Base-by-base conservation (phyloP, 2,797 vertebrate species). In the Platyrinchus mystaceus region DNA sequence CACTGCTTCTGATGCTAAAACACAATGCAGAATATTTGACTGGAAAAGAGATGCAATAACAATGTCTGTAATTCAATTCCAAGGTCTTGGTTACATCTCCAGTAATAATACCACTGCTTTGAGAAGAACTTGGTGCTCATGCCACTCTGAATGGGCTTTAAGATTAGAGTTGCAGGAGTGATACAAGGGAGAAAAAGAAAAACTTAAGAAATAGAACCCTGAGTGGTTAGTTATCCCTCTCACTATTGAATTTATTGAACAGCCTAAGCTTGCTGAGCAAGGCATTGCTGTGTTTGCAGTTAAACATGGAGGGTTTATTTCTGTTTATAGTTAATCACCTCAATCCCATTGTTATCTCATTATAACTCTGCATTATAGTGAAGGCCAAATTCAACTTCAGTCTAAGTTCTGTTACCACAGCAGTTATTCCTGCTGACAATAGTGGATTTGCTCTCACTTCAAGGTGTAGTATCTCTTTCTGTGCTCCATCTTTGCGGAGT, bases 241-340 rank as follows among this genome's bases (percentile, higher is more conserved):
- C 17, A 9, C 28, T 86, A 4, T 7, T 79, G 49, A 74, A 75
- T 93, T 68, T 69, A 39, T 78, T 83, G 69, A 84, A 34, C 46
- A 81, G 32, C 66, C 78, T 66, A 78, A 67, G 44, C 47, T 89
- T 85, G 36, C 69, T 81, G 69, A 86, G 79, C 52, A n/a, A 63
- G 59, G 30, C 75, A 63, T 67, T 92, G 73, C 89, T 80, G 34
- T 77, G 39, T 87, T 67, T 85, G 84, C 90, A 81, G 66, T 73
- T 79, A 53, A 68, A 55, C 50, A 36, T 44, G 36, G 34, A 92
- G 73, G 79, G 50, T 90, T 96, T 96, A 82, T 91, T 90, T 95
- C 68, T 93, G 87, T 92, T 95, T 78, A 73, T 87, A 93, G 64
- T 85, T 94, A 87, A 95, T 96, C 75, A 50, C 58, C 17, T 89